Evolutionary conservation across 2,888 invertebrate species (phyloP).

Genomic region (Lasioglossum villosulum): DNA sequence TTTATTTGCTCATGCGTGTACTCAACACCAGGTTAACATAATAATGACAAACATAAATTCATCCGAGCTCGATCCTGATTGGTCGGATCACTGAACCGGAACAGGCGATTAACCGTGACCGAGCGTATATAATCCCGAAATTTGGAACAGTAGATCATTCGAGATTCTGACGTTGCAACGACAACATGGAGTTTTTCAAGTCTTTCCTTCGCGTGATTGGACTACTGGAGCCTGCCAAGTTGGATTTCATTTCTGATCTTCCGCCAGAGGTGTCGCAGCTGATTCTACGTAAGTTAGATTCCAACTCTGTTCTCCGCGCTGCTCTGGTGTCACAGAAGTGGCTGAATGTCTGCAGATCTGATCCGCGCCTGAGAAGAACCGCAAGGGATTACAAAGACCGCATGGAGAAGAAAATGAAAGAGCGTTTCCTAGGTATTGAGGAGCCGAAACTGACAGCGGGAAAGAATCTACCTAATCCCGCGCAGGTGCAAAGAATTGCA

Average conservation of each 20-base stretch:
- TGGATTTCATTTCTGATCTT: slow-evolving; percentile 40
- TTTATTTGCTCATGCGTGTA: not conserved
- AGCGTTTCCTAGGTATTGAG: not conserved
- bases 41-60: not conserved
- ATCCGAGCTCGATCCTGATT: slow-evolving; percentile 14
- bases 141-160: not conserved
- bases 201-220: slow-evolving; percentile 37
- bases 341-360: slow-evolving; percentile 12
- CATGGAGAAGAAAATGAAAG: not conserved
- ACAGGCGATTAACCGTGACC: slow-evolving; percentile 13
- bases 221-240: slow-evolving; percentile 18
- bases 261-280: slow-evolving; percentile 37
- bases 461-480: not conserved
- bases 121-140: slow-evolving; percentile 12
- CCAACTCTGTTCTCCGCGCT: slow-evolving; percentile 18
- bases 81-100: slow-evolving; percentile 23
- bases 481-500: not conserved
- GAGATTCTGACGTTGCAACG: rapidly evolving
- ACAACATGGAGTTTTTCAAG: slow-evolving; percentile 45
- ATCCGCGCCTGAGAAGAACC: not conserved
- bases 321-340: slow-evolving; percentile 28
- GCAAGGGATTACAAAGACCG: slow-evolving; percentile 12
- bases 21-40: not conserved
- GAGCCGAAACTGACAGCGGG: not conserved
- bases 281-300: slow-evolving; percentile 42